A percentile compares a stretch with the other conserved stretches of the same genome.
These are phyloP conservation scores for Drosophila tristis DNA, from an alignment of 1,140 invertebrate genomes.

Conservation along the genomic window DNA sequence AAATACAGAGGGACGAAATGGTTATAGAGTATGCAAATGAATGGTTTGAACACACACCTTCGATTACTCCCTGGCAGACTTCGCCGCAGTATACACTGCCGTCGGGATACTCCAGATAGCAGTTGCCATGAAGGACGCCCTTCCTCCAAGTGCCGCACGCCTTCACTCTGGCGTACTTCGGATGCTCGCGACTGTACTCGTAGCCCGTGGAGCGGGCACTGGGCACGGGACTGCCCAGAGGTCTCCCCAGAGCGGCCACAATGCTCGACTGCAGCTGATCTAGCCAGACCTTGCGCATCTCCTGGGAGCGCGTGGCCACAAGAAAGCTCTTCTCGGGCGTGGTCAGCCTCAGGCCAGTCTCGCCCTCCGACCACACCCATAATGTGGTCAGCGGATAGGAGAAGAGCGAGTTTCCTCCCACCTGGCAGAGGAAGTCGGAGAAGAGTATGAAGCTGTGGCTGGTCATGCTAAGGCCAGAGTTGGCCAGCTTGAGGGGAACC, in stretches of 20 bases:
- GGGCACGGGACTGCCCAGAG: slow-evolving; percentile 87
- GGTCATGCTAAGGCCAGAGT: slow-evolving; percentile 84
- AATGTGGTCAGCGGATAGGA: slow-evolving; percentile 89
- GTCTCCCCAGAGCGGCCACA: slow-evolving; percentile 86
- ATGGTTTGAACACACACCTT: slow-evolving; percentile 85
- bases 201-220: slow-evolving; percentile 89
- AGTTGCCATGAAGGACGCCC: slow-evolving; percentile 92
- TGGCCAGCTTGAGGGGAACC: slow-evolving; percentile 88
- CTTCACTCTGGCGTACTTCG: slow-evolving; percentile 90
- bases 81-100: slow-evolving; percentile 91
- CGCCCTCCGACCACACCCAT: slow-evolving; percentile 89
- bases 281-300: slow-evolving; percentile 92
- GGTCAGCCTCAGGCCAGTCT: slow-evolving; percentile 86
- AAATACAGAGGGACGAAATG: not conserved
- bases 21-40: not conserved
- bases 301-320: slow-evolving; percentile 87
- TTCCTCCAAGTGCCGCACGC: slow-evolving; percentile 91
- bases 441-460: slow-evolving; percentile 90
- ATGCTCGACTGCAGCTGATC: slow-evolving; percentile 88
- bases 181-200: slow-evolving; percentile 89
- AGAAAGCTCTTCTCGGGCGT: slow-evolving; percentile 92
- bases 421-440: slow-evolving; percentile 90
- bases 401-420: slow-evolving; percentile 86
- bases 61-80: slow-evolving; percentile 90
- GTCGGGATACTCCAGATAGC: slow-evolving; percentile 92